Evolutionary conservation across 2,888 invertebrate genomes (phyloP), one percentile per base, ranked within the genome.

Genomic region (Temnothorax unifasciatus): DNA sequence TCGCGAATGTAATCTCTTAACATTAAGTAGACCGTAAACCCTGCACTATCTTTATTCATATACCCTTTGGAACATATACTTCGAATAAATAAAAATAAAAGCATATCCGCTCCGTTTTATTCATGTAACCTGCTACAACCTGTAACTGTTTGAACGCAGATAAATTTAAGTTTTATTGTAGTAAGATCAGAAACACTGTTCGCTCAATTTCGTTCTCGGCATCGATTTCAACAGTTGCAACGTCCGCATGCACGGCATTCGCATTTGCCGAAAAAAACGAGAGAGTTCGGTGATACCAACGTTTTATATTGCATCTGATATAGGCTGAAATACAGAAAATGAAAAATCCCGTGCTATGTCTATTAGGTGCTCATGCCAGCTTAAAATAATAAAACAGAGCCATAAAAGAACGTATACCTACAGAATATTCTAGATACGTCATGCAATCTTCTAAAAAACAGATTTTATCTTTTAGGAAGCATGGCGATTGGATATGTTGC

Each of bases 311-410:
- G 29, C 21, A 47, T 79, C 38, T 59, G 44, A 34, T 34, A 21
- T 69, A 44, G 41, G n/a, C n/a, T 66, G 63, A 74, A 69, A 69
- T 75, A n/a, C 29, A 50, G 38, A 74, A 86, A 69, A 74, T 38
- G 57, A 69, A 69, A 76, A 59, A 87, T 81, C 59, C 61, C 81
- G 66, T 69, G 83, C 64, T 77, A 64, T 71, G 47, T 79, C 75
- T 69, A 83, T 71, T 71, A 77, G 41, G 41, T 77, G 73, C 71
- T 63, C 75, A 75, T 79, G 61, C 25, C 75, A 68, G 75, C 50
- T 73, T 34, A 52, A 73, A 82, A 85, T 64, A 82, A 82, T 88
- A 86, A 87, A 87, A 85, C 47, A 71, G 29, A 11, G 18, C 2
- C 57, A 66, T 82, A 76, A 82, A 79, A 79, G 44, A 54, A 64